Conservation (phyloP, 1,140 invertebrate species). For the Drosophila subpulchrella region DNA sequence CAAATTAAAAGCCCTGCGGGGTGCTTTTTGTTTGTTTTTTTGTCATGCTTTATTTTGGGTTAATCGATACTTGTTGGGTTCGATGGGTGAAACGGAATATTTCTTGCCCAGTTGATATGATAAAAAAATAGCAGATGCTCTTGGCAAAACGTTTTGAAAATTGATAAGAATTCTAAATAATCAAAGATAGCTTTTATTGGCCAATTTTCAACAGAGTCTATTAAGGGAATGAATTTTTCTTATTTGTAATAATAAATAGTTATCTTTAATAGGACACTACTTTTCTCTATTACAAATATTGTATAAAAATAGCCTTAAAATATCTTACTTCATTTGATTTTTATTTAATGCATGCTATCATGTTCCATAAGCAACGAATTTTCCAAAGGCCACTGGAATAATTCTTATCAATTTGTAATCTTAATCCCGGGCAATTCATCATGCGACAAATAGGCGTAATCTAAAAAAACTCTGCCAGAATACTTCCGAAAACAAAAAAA, state of each 20-base stretch:
- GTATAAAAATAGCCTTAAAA: neutral
- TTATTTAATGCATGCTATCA: neutral
- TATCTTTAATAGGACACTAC: no score
- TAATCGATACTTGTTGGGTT: constrained; percentile 31
- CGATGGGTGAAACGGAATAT: neutral
- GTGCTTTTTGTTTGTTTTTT: constrained; percentile 22
- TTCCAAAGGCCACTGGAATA: constrained; percentile 10
- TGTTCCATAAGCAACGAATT: constrained; percentile 6
- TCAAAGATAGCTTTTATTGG: no score
- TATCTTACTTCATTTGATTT: neutral
- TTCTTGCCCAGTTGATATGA: neutral
- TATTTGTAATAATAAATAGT: no score
- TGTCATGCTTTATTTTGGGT: constrained; percentile 33
- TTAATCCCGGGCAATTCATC: constrained; percentile 32
- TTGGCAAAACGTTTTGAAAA: neutral
- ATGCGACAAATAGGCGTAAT: constrained; percentile 34
- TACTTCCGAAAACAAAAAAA: constrained; percentile 31
- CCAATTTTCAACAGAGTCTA: no score
- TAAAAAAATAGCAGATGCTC: neutral
- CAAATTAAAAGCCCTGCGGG: constrained; percentile 33
- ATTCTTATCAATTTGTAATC: constrained; percentile 57
- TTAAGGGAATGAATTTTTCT: no score
- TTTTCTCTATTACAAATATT: no score
- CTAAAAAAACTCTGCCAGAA: constrained; percentile 6
- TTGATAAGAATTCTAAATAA: no score